phyloP scores from a whole-genome alignment of 1,140 invertebrate species.

The Druon quercuslanigerum region DNA sequence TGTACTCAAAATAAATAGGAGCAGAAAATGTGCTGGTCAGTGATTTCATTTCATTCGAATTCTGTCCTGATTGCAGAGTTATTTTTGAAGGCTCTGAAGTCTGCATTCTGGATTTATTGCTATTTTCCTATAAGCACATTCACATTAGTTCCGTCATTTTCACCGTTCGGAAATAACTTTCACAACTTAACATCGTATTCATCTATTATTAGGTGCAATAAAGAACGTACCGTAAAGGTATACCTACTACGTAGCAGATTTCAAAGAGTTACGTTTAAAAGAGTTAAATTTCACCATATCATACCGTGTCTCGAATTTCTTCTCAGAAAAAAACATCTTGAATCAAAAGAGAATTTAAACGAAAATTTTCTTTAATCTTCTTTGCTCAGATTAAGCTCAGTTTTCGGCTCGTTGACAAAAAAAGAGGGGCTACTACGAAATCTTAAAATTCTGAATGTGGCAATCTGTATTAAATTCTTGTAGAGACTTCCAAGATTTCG shows the following conservation, averaged over 20 bases:
- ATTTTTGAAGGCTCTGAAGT: neutral
- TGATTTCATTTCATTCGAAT: neutral
- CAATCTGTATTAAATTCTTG: too few relatives aligned
- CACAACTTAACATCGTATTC: conserved; percentile 28
- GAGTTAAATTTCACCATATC: neutral
- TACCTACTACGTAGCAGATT: neutral
- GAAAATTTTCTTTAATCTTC: too few relatives aligned
- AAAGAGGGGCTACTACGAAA: too few relatives aligned
- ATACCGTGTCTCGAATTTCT: neutral
- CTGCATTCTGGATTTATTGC: conserved; percentile 1
- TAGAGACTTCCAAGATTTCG: too few relatives aligned
- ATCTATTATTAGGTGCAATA: conserved; percentile 30
- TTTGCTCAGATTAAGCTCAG: too few relatives aligned
- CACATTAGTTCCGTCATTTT: conserved; percentile 30
- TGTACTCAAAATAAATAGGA: neutral
- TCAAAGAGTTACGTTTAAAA: conserved; percentile 21
- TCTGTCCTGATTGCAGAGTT: conserved; percentile 12
- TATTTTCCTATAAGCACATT: conserved; percentile 17
- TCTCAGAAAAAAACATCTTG: neutral
- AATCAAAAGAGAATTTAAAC: neutral
- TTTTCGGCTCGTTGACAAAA: too few relatives aligned
- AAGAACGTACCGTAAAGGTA: conserved; percentile 17
- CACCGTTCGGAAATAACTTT: conserved; percentile 11
- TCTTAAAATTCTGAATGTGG: too few relatives aligned
- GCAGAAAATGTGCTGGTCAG: neutral